Percentiles rank a stretch among this genome's conserved stretches.
Conservation (phyloP, 2,797 vertebrate genomes). For the Lagocephalus sceleratus region DNA sequence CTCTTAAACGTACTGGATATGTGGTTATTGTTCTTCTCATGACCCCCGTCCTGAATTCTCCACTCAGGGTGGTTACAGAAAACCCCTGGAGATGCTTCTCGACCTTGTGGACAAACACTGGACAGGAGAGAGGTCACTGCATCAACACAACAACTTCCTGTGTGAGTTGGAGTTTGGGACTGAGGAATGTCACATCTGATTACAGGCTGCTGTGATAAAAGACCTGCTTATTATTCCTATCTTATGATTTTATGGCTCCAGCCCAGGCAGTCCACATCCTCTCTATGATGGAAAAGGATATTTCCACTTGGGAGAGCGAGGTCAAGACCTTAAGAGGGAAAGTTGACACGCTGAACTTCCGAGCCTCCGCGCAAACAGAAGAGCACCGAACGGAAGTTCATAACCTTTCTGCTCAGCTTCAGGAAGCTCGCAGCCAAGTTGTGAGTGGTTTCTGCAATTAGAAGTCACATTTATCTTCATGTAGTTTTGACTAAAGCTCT, state of each 20-base stretch:
- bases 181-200: constrained; percentile 32
- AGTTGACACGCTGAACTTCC: constrained; percentile 51
- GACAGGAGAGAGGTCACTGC: constrained; percentile 74
- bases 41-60: constrained; percentile 19
- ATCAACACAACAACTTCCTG: constrained; percentile 77
- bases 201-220: constrained; percentile 26
- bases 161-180: constrained; percentile 71
- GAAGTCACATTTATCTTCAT: neutral
- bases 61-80: constrained; percentile 67
- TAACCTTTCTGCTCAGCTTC: constrained; percentile 62
- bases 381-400: constrained; percentile 47
- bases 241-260: constrained; percentile 50
- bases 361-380: constrained; percentile 53
- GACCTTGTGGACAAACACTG: constrained; percentile 83
- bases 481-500: constrained; percentile 7
- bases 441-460: constrained; percentile 56
- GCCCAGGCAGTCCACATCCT: constrained; percentile 80
- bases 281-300: constrained; percentile 70
- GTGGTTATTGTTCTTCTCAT: constrained; percentile 1
- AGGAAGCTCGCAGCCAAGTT: constrained; percentile 47
- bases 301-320: constrained; percentile 60
- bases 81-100: constrained; percentile 77
- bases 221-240: constrained; percentile 3
- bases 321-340: constrained; percentile 66
- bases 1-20: neutral